phyloP scores from a whole-genome alignment of 2,797 vertebrate species.

The Tapirus indicus region DNA sequence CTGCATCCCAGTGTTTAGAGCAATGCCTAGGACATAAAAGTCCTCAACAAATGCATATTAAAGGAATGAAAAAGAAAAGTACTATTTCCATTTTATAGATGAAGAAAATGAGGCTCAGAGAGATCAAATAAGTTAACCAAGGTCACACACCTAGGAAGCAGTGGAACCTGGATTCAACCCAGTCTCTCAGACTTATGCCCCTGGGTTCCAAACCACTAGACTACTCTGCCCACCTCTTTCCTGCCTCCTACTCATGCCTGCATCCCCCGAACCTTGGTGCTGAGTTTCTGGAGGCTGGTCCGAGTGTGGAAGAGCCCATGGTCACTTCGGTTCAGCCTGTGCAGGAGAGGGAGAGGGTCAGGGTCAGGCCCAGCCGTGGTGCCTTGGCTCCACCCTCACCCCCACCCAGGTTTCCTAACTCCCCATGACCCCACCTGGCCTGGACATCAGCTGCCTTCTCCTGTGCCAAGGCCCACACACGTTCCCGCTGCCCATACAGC shows the following conservation, averaged over 20 bases:
- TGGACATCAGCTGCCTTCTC: conserved; percentile 94
- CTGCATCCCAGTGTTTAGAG: background rate
- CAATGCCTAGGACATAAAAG: background rate
- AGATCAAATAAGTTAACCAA: conserved; percentile 48
- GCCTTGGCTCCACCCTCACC: background rate
- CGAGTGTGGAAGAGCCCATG: conserved; percentile 94
- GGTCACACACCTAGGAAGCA: background rate
- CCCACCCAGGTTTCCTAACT: background rate
- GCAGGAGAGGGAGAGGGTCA: background rate
- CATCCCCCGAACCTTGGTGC: conserved; percentile 90
- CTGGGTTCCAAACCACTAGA: conserved; percentile 36
- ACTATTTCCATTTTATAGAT: conserved; percentile 7
- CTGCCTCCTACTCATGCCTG: background rate
- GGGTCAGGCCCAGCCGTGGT: background rate
- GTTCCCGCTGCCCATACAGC: conserved; percentile 91
- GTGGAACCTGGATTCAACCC: background rate
- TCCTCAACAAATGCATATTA: conserved; percentile 26
- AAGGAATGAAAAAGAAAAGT: background rate
- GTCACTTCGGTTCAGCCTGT: conserved; percentile 92
- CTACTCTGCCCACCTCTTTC: background rate
- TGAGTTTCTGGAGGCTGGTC: conserved; percentile 92
- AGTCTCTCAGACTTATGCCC: conserved; percentile 33
- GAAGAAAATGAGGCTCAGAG: conserved; percentile 47
- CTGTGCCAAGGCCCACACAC: conserved; percentile 89
- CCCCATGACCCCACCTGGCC: conserved; percentile 86